Evolutionary conservation across 2,113 vertebrate species (phyloP).

Genomic region (Phylloscopus whistleri): DNA sequence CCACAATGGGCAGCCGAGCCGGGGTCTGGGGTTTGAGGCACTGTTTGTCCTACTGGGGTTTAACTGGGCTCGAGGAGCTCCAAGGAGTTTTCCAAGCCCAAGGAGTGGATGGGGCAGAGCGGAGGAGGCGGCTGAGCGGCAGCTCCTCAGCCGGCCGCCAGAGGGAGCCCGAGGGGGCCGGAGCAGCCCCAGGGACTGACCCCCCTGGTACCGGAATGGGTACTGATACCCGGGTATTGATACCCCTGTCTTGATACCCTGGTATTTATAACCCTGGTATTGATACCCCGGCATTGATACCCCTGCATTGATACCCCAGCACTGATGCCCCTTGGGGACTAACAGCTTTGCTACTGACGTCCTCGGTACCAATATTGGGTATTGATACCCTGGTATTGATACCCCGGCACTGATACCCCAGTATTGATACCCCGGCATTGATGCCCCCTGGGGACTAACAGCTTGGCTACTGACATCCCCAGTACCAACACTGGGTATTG

Average conservation of each 20-base stretch:
- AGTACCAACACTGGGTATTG: too few species aligned
- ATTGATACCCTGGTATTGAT: accelerated
- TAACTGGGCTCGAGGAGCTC: not conserved
- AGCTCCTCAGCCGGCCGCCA: not conserved
- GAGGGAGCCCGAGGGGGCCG: not conserved
- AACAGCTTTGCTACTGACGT: too few species aligned
- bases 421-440: too few species aligned
- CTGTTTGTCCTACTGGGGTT: accelerated
- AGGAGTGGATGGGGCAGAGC: not conserved
- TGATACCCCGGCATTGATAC: accelerated
- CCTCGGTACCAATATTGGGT: not conserved
- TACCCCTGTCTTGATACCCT: too few species aligned
- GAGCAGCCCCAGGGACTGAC: too few species aligned
- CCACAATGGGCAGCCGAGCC: not conserved
- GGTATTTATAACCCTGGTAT: not conserved
- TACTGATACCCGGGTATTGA: not conserved
- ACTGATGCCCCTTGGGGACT: too few species aligned
- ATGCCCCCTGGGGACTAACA: too few species aligned
- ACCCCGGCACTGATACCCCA: too few species aligned
- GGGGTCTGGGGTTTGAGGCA: not conserved
- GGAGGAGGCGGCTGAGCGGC: not conserved
- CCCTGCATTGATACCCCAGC: too few species aligned
- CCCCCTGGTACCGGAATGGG: not conserved
- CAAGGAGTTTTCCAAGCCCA: not conserved
- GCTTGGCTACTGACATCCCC: too few species aligned